Evolutionary conservation across 1,140 invertebrate genomes (phyloP), one percentile per base, ranked within the genome.

Genomic region (Drosophila punjabiensis): DNA sequence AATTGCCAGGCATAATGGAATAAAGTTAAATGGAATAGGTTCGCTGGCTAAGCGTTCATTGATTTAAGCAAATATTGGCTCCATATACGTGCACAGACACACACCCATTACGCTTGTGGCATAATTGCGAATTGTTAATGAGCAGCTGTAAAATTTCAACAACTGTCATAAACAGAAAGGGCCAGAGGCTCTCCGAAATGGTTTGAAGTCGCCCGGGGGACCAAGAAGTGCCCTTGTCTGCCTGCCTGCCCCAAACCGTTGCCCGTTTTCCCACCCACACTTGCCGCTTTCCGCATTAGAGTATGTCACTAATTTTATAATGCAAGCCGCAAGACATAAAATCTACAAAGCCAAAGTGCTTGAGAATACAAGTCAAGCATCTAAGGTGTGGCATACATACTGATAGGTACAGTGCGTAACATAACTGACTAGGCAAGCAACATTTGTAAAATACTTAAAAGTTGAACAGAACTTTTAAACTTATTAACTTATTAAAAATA

Each of bases 281-380:
- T n/a, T 13, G 14, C 52, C 32, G 30, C 3, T 53, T 67, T 41
- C 55, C 50, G 67, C 64, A 79, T 75, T 71, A 20, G 60, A 58
- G 41, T 50, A 67, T 82, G 79, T 66, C 79, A 82, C 71, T 83
- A 80, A 87, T 80, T 87, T 88, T 88, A 80, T 87, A 87, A 83
- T 83, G 76, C 68, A 45, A 43, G 56, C 76, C 83, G 71, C 80
- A 82, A 73, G 76, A 80, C 76, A 78, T 77, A 75, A 87, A 87
- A 87, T 73, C 76, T 70, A 70, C 76, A 87, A 88, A 70, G 76
- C 65, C 77, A 80, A 82, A 66, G 41, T 84, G 53, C 58, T 59
- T 48, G 39, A 67, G 47, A 24, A 53, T 33, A 62, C 48, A 66
- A 65, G 70, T 69, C 33, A 52, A 62, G 58, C 24, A 55, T 55